phyloP scores from a whole-genome alignment of 2,113 vertebrate species.

The Pelvicachromis taeniatus region DNA sequence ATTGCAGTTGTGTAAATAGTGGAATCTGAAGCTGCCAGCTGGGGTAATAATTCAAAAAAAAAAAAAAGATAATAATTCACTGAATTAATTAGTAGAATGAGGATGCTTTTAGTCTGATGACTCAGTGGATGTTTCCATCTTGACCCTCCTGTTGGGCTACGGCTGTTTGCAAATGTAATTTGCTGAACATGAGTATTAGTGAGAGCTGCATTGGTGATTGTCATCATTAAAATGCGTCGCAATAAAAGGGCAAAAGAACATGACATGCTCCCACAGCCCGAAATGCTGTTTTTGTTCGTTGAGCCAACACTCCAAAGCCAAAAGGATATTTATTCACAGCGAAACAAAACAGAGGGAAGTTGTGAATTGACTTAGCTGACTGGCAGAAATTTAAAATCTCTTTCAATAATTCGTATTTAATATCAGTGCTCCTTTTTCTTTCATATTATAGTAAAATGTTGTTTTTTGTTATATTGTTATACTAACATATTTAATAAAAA shows the following conservation, averaged over 20 bases:
- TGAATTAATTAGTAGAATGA: neutral
- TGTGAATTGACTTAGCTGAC: neutral
- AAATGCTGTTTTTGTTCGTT: neutral
- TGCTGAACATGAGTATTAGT: neutral
- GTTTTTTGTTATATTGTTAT: neutral
- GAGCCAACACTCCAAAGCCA: neutral
- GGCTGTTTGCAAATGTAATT: neutral
- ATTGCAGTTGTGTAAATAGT: constrained; percentile 12
- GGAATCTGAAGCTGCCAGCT: constrained; percentile 5
- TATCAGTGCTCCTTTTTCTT: neutral
- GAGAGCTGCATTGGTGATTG: neutral
- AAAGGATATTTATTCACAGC: neutral
- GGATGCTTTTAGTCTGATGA: constrained; percentile 12
- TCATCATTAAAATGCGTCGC: neutral
- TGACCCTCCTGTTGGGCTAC: neutral
- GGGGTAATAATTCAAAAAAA: constrained; percentile 2
- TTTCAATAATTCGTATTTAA: neutral
- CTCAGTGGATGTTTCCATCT: neutral
- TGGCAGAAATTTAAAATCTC: neutral
- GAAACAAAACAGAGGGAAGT: neutral
- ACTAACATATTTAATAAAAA: neutral
- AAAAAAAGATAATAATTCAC: neutral
- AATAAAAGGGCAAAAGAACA: neutral
- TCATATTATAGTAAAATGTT: neutral
- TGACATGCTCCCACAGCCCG: neutral